phyloP scores from a whole-genome alignment of 2,797 vertebrate species.

The Ammospiza maritima region DNA sequence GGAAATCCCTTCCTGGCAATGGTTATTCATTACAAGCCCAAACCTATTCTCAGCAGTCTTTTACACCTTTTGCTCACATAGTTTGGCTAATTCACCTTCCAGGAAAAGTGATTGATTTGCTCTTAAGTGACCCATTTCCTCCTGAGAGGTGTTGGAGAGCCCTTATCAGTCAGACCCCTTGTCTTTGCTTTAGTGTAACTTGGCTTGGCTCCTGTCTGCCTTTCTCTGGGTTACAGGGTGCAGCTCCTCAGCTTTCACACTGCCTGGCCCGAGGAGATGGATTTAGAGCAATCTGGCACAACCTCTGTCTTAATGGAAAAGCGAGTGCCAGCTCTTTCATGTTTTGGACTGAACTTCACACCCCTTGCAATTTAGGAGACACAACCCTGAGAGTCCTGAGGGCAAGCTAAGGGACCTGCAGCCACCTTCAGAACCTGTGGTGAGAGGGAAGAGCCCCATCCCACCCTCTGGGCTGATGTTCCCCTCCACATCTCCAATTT shows the following conservation, averaged over 20 bases:
- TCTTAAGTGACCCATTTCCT: not conserved
- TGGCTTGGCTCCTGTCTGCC: not conserved
- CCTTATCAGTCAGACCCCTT: not conserved
- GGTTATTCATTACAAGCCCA: not conserved
- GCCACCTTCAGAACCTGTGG: rapidly evolving
- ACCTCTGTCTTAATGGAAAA: not conserved
- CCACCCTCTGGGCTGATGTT: not conserved
- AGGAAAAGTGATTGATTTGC: not conserved
- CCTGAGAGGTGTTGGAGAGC: not conserved
- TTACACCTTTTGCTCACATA: not conserved
- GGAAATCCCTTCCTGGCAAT: not conserved
- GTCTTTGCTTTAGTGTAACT: not conserved
- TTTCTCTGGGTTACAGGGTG: not conserved
- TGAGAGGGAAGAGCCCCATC: not conserved
- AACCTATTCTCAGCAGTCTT: not conserved
- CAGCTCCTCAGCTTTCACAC: not conserved
- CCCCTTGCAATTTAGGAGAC: not conserved
- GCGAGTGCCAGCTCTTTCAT: rapidly evolving
- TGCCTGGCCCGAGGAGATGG: not conserved
- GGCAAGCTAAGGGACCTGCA: not conserved
- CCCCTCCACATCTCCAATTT: not conserved
- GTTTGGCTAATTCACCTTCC: not conserved
- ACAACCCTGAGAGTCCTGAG: not conserved
- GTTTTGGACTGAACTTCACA: not conserved
- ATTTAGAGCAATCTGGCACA: not conserved